Evolutionary conservation across 2,797 vertebrate species (phyloP), one percentile per base, ranked within the genome.

Genomic region (Astyanax mexicanus): DNA sequence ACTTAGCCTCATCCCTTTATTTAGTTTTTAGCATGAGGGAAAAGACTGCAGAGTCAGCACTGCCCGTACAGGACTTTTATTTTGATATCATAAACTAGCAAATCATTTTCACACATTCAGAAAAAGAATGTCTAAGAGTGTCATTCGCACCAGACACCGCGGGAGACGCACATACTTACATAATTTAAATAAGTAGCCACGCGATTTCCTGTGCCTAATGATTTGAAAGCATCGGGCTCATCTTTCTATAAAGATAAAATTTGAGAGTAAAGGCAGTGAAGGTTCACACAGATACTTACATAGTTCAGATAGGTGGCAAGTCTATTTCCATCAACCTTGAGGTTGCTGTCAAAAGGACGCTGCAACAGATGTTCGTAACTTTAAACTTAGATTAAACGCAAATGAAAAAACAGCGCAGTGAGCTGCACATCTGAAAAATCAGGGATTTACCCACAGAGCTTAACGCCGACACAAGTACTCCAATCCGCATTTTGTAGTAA

Each of bases 161-260:
- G 81, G 71, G 62, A 79, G 76, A 68, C 86, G 40, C 87, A 27
- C 86, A 94, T 99, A 99, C 98, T 99, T 95, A 99, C 97, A 89
- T 99, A 99, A 92, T 96, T 98, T 93, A 99, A 98, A 96, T 95
- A 96, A 89, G 98, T 99, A 77, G 98, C 98, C 95, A 98, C 91
- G 72, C 97, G 98, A 94, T 99, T 99, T 92, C 97, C 98, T 92
- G 97, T 99, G 95, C 98, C 97, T 99, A 99, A 99, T 93, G 91
- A 94, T 97, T 97, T 99, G 97, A 99, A 99, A 93, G 93, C 97
- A 96, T 99, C 97, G 86, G 94, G 96, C 86, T 99, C 97, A 94
- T 98, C 92, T 94, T 94, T 99, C 98, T 99, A 99, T 86, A 89
- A 96, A 97, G 96, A 96, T 95, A 98, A 96, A 92, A 93, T 92